Base-by-base conservation (phyloP, 2,797 vertebrate species). In the Atherinosoma microstoma region DNA sequence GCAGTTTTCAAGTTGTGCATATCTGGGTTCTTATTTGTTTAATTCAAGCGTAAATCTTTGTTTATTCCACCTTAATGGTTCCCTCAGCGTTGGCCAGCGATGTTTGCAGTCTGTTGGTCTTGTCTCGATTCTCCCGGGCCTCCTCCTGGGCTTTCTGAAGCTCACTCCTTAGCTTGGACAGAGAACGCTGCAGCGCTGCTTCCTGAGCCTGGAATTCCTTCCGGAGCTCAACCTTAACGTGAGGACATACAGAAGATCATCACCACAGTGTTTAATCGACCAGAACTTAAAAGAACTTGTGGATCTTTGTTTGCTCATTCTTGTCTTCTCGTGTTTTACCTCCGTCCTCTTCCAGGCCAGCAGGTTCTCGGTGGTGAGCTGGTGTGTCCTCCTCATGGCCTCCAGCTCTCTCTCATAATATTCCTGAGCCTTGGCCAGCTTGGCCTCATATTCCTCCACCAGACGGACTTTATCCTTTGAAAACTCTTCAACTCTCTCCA, bases 181-280 rank as follows among this genome's bases (percentile, higher is more conserved):
- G 93, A 16, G 96, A 97, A 84, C 97, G 97, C 83, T 97, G 95
- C 89, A 99, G 94, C 1, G 94, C 83, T 1, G 95, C 94, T 79
- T 99, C 98, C 92, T 99, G 98, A 16, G 92, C 94, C 91, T 99
- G 97, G 91, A 99, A 98, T 86, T 99, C 98, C 83, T 96, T 97
- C 53, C 96, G 95, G 53, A 99, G 94, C 73, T 99, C 97, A 1
- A 95, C 94, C 93, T 94, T n/a, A 15, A 70, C 22, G 4, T 0
- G 35, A 42, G 29, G 2, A 3, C 1, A 74, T 0, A 35, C 16
- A 57, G n/a, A 38, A 47, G 27, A 24, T 22, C 8, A 11, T 22
- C 20, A 13, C n/a, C 24, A 8, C n/a, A 42, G 27, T 11, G 20
- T 24, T 15, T 15, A 30, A 56, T 16, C 15, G 6, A 56, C 24